Evolutionary conservation across 2,113 vertebrate genomes (phyloP).

Genomic region (Nibea coibor): DNA sequence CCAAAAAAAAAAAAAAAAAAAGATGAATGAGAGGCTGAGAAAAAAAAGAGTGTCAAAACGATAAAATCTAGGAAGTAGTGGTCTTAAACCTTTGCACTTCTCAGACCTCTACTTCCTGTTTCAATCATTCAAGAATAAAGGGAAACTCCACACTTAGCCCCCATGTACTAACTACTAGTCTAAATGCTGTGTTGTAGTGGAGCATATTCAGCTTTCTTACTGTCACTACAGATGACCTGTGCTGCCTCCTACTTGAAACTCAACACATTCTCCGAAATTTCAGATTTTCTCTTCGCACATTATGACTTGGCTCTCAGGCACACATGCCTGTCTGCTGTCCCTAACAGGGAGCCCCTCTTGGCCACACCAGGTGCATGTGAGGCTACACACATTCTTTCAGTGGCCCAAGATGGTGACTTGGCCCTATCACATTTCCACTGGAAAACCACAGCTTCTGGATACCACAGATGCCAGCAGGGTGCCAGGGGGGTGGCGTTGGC

Average conservation of each 20-base stretch:
- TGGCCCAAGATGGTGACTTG: slow-evolving; percentile 62
- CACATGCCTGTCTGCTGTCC: slow-evolving; percentile 7
- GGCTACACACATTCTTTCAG: slow-evolving; percentile 58
- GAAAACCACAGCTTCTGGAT: slow-evolving; percentile 80
- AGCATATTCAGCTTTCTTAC: background rate
- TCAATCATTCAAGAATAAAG: slow-evolving; percentile 35
- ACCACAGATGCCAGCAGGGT: slow-evolving; percentile 71
- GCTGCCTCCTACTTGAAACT: background rate
- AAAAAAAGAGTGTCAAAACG: slow-evolving; percentile 18
- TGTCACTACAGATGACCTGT: background rate
- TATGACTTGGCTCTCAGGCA: slow-evolving; percentile 34
- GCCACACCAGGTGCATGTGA: slow-evolving; percentile 70
- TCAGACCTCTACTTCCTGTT: slow-evolving; percentile 55
- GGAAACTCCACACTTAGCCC: background rate
- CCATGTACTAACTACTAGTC: background rate
- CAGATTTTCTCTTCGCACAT: slow-evolving; percentile 27
- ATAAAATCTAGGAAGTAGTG: slow-evolving; percentile 59
- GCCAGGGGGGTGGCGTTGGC: slow-evolving; percentile 60
- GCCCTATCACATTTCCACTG: slow-evolving; percentile 76
- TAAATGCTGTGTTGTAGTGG: background rate
- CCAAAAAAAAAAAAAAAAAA: slow-evolving; percentile 16
- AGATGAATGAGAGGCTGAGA: slow-evolving; percentile 46
- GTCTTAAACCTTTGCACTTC: slow-evolving; percentile 37
- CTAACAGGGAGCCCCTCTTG: slow-evolving; percentile 12
- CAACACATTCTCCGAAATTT: slow-evolving; percentile 22